phyloP scores from a whole-genome alignment of 1,140 invertebrate species.

The Euura saliciscinereae region DNA sequence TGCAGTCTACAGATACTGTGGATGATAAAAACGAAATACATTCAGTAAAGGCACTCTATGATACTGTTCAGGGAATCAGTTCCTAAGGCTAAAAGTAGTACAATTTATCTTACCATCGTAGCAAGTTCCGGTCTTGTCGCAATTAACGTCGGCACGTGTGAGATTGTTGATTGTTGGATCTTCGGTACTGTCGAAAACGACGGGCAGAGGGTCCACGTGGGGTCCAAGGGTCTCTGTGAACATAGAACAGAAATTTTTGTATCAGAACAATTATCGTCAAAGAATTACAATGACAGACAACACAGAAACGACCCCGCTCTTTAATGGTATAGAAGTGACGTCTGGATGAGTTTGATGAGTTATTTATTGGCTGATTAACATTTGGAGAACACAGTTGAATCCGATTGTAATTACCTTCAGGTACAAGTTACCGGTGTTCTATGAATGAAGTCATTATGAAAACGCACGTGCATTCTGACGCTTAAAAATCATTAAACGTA shows the following conservation, averaged over 20 bases:
- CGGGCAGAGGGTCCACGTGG: conserved; percentile 66
- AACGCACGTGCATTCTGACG: too few relatives aligned
- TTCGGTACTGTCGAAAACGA: conserved; percentile 75
- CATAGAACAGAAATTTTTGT: neutral
- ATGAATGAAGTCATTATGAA: too few relatives aligned
- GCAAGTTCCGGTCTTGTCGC: conserved; percentile 92
- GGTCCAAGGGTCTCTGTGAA: conserved; percentile 38
- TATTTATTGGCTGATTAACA: too few relatives aligned
- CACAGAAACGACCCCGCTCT: too few relatives aligned
- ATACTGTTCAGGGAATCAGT: neutral
- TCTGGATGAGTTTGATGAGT: too few relatives aligned
- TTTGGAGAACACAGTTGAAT: too few relatives aligned
- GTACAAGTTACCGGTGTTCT: too few relatives aligned
- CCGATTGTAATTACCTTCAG: too few relatives aligned
- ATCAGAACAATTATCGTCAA: too few relatives aligned
- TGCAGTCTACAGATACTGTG: conserved; percentile 91
- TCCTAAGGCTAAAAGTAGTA: conserved; percentile 18
- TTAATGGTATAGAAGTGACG: too few relatives aligned
- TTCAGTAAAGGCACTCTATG: neutral
- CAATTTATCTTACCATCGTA: conserved; percentile 78
- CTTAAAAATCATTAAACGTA: neutral
- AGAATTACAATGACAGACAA: too few relatives aligned
- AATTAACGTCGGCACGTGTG: conserved; percentile 81
- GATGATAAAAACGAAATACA: conserved; percentile 28
- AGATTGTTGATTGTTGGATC: conserved; percentile 73